Percentiles rank a stretch among this genome's conserved stretches.
Conservation (phyloP, 2,797 vertebrate species). For the Petrocephalus schoutedeni region DNA sequence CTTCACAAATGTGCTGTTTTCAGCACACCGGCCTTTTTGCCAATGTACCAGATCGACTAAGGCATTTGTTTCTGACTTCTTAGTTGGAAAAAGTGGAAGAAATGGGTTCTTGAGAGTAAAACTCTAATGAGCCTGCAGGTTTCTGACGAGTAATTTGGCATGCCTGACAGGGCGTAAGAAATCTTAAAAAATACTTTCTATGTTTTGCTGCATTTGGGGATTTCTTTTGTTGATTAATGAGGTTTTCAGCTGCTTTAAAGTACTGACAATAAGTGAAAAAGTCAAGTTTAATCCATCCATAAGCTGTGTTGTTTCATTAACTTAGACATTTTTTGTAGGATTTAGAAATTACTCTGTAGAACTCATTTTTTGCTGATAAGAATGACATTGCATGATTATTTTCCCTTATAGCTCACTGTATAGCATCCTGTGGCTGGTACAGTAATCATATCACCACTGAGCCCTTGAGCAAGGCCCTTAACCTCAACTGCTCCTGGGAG, state of each 20-base stretch:
- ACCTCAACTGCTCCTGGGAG: neutral
- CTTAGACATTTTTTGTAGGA: neutral
- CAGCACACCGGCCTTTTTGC: conserved; percentile 14
- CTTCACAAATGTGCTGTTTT: conserved; percentile 28
- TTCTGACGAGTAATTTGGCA: conserved; percentile 32
- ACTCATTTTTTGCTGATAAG: neutral
- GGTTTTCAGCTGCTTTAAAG: conserved; percentile 27
- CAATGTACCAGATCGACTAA: neutral
- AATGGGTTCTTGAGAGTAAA: neutral
- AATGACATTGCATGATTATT: neutral
- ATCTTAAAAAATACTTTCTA: conserved; percentile 36
- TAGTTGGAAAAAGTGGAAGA: neutral
- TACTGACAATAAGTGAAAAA: conserved; percentile 25
- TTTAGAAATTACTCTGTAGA: neutral
- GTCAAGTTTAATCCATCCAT: neutral
- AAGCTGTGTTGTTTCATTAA: neutral
- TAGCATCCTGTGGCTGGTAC: neutral
- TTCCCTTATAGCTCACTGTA: neutral
- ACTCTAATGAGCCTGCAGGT: conserved; percentile 24
- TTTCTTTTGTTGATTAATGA: conserved; percentile 39
- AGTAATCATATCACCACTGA: neutral
- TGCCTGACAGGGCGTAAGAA: conserved; percentile 38
- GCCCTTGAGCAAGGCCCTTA: neutral
- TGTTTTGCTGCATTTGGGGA: conserved; percentile 17
- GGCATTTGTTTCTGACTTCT: conserved; percentile 10